These are phyloP conservation scores for Dicrurus megarhynchus DNA, from an alignment of 2,113 vertebrate species.

Conservation along the genomic window DNA sequence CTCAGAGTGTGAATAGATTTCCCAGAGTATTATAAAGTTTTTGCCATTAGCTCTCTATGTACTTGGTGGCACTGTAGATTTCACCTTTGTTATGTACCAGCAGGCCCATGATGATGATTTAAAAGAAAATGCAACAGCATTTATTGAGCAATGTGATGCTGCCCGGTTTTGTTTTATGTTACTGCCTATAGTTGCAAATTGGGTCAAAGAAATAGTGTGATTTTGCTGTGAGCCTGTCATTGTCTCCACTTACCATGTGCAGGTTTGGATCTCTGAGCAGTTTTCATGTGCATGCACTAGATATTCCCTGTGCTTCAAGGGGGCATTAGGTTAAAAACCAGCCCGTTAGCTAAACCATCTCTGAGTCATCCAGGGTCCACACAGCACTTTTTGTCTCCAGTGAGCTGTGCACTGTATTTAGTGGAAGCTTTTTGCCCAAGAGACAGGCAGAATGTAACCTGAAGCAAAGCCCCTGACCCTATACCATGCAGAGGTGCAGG, in stretches of 20 bases:
- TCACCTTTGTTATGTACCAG: not conserved
- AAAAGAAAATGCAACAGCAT: not conserved
- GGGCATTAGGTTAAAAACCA: slow-evolving; percentile 23
- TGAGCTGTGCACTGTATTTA: not conserved
- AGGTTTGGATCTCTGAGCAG: not conserved
- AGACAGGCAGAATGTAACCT: not conserved
- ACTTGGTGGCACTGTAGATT: not conserved
- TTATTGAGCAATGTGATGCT: not conserved
- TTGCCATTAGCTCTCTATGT: not conserved
- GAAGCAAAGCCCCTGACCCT: not conserved
- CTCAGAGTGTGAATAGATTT: not conserved
- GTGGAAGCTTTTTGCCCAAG: not conserved
- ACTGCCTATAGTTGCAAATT: not conserved
- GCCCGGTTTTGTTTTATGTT: not conserved
- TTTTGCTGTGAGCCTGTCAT: not conserved
- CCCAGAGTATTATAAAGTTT: not conserved
- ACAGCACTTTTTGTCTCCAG: not conserved
- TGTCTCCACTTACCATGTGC: not conserved
- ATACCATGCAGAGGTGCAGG: not conserved
- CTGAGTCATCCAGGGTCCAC: not conserved
- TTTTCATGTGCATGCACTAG: not conserved
- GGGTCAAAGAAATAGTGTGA: not conserved
- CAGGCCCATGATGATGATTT: not conserved
- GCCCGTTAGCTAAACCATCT: not conserved
- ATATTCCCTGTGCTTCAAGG: not conserved